Base-by-base conservation (phyloP, 1,140 invertebrate species). In the Anagrus nilaparvatae region DNA sequence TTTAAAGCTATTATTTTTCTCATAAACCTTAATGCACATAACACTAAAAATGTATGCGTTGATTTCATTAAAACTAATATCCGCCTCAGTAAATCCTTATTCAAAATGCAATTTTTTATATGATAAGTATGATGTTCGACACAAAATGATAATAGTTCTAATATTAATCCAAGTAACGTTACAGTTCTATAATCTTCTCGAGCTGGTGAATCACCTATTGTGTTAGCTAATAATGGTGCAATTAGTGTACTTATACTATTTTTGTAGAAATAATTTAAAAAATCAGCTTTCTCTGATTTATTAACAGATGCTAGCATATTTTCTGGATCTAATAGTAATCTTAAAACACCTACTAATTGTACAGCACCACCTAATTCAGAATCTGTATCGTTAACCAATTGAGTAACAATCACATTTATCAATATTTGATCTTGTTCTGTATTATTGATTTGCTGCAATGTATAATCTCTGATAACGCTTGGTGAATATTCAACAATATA, bases 41-140 rank as follows among this genome's bases (percentile, higher is more conserved):
- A 75, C 48, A 95, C 92, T 51, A 99, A 78, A 74, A 99, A 99
- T 54, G 93, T 94, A 70, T 99, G 96, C 58, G 83, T 88, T 20
- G 94, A 97, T 66, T 94, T 93, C 84, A 98, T 93, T 31, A 98
- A 74, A 44, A 98, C 89, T 46, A 98, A 72, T 62, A 99, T 91
- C 66, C 87, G 78, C 61, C 87, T 81, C 37, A 99, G 75, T 47
- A 99, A 74, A 73, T 99, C 93, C 73, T 95, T 97, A 65, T 91
- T 91, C 50, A 98, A 78, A 63, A 98, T 87, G 67, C 91, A 97
- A 60, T 95, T 97, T 65, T 97, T 97, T 59, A 98, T 96, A 67
- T 98, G 93, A 72, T 95, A 97, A 32, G 88, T 90, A 70, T 99
- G 97, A 74, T 98, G 94, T 69, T 99, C 96, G n/a, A 99, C 92